Base-by-base conservation (phyloP, 2,113 vertebrate genomes). In the Pungitius pungitius region DNA sequence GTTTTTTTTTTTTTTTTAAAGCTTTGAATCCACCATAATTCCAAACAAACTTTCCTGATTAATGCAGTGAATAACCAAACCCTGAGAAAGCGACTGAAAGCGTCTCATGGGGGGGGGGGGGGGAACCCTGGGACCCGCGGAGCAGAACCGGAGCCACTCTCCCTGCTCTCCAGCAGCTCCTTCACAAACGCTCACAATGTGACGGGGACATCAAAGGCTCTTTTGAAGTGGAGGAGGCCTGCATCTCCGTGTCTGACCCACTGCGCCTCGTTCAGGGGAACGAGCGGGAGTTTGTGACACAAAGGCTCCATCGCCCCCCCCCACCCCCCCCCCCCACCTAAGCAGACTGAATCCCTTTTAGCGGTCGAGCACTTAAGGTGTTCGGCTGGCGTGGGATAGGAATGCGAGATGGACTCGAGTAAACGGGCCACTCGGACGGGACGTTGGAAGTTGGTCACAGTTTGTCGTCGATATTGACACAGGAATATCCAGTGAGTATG, bases 151-250 rank as follows among this genome's bases (percentile, higher is more conserved):
- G 77, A 84, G 80, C 52, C 60, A 55, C 69, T 24, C 60, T 73
- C 64, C 66, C 72, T 75, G 72, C 51, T 33, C 56, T 73, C 56
- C 14, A 9, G 52, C 77, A 76, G 87, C 69, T 87, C 73, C 89
- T 85, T 88, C 85, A 88, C 79, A 84, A 89, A 86, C 84, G 75
- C 87, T 89, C 89, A 90, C 89, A 90, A 88, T 76, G 85, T 85
- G 72, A 88, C 87, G 78, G 84, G 73, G 85, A 89, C 91, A 88
- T 92, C 90, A 92, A 92, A 92, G 91, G 43, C 83, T 87, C 18
- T 89, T 92, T 91, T 92, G 91, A 93, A 88, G 89, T 88, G 77
- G 75, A 75, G 78, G 85, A 82, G 88, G 78, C 70, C 75, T 18
- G 78, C 86, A 78, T 90, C 84, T 82, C 65, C 40, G 76, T 65